Conservation (phyloP, 2,797 vertebrate genomes). For the Catamblyrhynchus diadema region DNA sequence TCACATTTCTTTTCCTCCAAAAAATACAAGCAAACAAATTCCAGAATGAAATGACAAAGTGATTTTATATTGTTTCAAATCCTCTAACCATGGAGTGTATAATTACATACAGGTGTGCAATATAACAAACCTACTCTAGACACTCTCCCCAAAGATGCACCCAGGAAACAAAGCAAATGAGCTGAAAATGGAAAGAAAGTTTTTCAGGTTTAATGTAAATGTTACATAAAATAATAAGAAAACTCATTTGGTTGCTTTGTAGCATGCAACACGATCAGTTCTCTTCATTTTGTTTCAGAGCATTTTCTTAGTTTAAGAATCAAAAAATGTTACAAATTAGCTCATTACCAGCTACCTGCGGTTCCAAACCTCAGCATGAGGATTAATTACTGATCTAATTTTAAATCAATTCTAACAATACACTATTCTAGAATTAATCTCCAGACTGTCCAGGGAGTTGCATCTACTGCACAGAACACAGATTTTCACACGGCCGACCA, state of each 20-base stretch:
- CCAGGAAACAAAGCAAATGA: background rate
- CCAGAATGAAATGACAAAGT: background rate
- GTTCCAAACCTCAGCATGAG: background rate
- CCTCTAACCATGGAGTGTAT: background rate
- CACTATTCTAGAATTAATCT: background rate
- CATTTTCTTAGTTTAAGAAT: background rate
- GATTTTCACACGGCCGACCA: rapidly evolving
- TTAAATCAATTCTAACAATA: background rate
- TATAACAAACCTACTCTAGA: background rate
- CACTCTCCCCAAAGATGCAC: background rate
- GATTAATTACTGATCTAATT: background rate
- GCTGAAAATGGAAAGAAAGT: background rate
- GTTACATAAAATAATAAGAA: background rate
- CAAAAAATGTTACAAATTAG: background rate
- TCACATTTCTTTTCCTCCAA: background rate
- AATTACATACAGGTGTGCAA: background rate
- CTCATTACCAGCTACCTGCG: background rate
- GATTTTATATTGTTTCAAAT: background rate
- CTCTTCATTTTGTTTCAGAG: background rate
- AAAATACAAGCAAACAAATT: background rate
- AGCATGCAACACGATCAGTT: background rate
- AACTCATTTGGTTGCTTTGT: background rate
- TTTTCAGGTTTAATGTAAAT: background rate
- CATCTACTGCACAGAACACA: background rate
- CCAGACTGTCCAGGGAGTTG: background rate